Base-by-base conservation (phyloP, 2,888 invertebrate species). In the Margaritifera margaritifera region DNA sequence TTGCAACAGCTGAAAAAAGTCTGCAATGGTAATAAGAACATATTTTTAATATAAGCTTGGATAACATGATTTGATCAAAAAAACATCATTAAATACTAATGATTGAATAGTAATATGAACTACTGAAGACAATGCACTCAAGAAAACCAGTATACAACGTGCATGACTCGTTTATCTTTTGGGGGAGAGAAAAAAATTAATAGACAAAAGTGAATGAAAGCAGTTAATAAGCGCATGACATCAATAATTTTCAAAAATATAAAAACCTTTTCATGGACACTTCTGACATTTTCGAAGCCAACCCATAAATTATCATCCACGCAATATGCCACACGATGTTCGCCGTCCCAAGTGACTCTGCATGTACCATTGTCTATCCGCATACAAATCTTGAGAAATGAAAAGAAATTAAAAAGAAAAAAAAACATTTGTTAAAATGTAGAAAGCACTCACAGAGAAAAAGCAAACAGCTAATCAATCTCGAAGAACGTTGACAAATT, bases 231-330 rank as follows among this genome's bases (percentile, higher is more conserved):
- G 55, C 56, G 61, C 66, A 61, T 66, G 11, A 42, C 22, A 42
- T 19, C 20, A n/a, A n/a, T 42, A 31, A 31, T 55, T 31, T 50
- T 2, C 27, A 15, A n/a, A 63, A 55, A 3, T 24, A 31, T 24
- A 24, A 55, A 25, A 65, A 81, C 80, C 74, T 77, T 81, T 6
- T 56, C 67, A 19, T 60, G 50, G 15, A 81, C 67, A 56, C 82
- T 82, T 27, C 57, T 64, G 25, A 66, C 67, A 58, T 82, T 76
- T 59, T 81, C 82, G 62, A 71, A 82, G 5, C 80, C 81, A 5
- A 78, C 77, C 81, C 81, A 82, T 20, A 72, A 63, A 11, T 63
- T 62, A 8, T 72, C 77, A 51, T 77, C 63, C n/a, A 72, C 72
- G 42, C 70, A 80, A 66, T 79, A 80, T 0, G 80, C 79, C 11